Evolutionary conservation across 2,797 vertebrate species (phyloP).

Genomic region (Darevskia nairensis): DNA sequence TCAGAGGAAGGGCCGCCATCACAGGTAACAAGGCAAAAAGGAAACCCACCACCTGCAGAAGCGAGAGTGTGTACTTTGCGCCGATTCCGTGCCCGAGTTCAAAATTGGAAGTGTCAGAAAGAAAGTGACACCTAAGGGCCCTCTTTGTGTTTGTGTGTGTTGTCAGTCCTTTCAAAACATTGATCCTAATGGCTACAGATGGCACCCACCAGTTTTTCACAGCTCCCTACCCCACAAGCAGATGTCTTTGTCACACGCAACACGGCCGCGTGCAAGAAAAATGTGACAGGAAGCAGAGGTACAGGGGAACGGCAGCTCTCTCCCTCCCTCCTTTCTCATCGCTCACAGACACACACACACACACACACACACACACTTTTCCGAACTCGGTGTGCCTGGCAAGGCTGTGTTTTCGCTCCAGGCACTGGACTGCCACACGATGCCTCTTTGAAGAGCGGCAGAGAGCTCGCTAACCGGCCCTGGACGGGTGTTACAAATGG

Average conservation of each 20-base stretch:
- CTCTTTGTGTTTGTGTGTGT: slow-evolving; percentile 59
- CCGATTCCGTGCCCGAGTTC: not conserved
- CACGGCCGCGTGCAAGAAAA: slow-evolving; percentile 69
- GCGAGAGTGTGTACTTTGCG: not conserved
- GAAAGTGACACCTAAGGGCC: slow-evolving; percentile 47
- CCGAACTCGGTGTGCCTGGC: slow-evolving; percentile 69
- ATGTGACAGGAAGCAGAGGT: slow-evolving; percentile 76
- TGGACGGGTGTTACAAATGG: not conserved
- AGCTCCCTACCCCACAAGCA: slow-evolving; percentile 72
- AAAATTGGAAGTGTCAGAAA: slow-evolving; percentile 40
- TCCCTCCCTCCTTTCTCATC: not conserved
- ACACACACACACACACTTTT: not conserved
- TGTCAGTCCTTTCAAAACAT: slow-evolving; percentile 68
- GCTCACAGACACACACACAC: too few species aligned
- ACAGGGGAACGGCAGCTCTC: slow-evolving; percentile 63
- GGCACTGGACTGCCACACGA: slow-evolving; percentile 36
- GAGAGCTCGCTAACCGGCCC: not conserved
- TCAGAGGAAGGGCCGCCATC: not conserved
- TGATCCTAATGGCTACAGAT: slow-evolving; percentile 73
- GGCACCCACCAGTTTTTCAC: slow-evolving; percentile 72
- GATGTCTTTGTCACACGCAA: slow-evolving; percentile 76
- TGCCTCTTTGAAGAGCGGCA: slow-evolving; percentile 4
- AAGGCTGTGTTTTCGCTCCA: slow-evolving; percentile 54
- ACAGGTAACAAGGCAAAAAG: not conserved
- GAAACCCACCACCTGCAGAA: not conserved